A percentile compares a stretch with the other conserved stretches of the same genome.
Evolutionary conservation across 2,797 vertebrate genomes (phyloP).

Genomic region (Catamblyrhynchus diadema): DNA sequence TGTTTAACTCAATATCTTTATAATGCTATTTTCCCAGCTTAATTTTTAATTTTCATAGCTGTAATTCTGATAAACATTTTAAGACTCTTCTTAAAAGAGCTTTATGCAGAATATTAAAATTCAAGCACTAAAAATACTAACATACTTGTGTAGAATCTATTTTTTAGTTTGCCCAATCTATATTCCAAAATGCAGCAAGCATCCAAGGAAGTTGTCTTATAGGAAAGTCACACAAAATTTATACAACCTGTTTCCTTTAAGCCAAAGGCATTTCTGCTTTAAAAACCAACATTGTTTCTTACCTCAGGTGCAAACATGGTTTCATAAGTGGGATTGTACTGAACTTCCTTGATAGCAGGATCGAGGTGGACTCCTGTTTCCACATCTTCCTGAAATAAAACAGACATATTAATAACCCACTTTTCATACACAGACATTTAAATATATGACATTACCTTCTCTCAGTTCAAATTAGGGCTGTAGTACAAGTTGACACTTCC

Average conservation of each 20-base stretch:
- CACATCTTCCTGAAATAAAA: conserved; percentile 87
- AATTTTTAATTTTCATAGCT: background rate
- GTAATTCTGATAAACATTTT: background rate
- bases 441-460: background rate
- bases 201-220: background rate
- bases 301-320: conserved; percentile 99
- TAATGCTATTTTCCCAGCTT: background rate
- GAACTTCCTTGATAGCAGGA: conserved; percentile 91
- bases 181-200: background rate
- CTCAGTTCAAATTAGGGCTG: background rate
- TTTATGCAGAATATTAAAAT: background rate
- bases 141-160: background rate
- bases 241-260: background rate
- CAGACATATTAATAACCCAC: background rate
- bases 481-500: background rate
- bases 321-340: conserved; percentile 90
- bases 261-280: background rate
- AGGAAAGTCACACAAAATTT: background rate
- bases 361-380: conserved; percentile 93
- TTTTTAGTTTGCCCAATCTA: background rate
- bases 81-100: background rate
- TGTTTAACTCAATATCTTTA: background rate
- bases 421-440: background rate
- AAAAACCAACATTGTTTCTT: conserved; percentile 21
- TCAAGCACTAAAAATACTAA: background rate